Conservation (phyloP, 2,797 vertebrate species). For the Micropoecilia bifurca region DNA sequence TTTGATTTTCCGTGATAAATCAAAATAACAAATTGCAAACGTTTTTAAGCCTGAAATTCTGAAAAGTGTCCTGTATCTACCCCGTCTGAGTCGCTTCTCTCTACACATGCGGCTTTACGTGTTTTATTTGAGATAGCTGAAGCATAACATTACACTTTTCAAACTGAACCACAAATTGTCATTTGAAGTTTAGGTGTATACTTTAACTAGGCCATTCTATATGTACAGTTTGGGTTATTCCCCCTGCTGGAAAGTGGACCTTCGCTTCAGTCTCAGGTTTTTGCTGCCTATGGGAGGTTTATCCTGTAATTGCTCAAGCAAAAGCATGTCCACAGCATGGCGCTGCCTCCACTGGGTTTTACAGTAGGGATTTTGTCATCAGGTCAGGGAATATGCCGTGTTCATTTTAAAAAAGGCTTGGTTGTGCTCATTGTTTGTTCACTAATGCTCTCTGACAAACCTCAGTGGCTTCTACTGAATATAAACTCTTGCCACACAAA, state of each 20-base stretch:
- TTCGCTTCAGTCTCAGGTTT: not conserved
- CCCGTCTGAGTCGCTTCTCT: not conserved
- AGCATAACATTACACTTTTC: not conserved
- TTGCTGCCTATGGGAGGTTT: not conserved
- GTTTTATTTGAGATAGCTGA: not conserved
- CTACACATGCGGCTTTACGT: not conserved
- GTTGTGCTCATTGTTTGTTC: not conserved
- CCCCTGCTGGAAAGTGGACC: not conserved
- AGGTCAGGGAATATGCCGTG: not conserved
- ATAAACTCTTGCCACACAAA: not conserved
- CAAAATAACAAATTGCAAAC: not conserved
- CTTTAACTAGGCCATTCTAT: not conserved
- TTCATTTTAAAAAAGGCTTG: not conserved
- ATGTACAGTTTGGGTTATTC: not conserved
- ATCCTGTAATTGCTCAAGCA: not conserved
- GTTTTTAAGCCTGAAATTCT: not conserved
- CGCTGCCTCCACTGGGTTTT: not conserved
- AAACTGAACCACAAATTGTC: not conserved
- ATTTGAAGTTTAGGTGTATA: not conserved
- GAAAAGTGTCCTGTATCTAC: not conserved
- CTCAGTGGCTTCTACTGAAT: not conserved
- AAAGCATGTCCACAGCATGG: not conserved
- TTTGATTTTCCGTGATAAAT: not conserved
- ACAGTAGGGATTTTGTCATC: not conserved
- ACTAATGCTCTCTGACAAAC: not conserved